Evolutionary conservation across 1,140 invertebrate species (phyloP).

Genomic region (Helicoverpa zea): DNA sequence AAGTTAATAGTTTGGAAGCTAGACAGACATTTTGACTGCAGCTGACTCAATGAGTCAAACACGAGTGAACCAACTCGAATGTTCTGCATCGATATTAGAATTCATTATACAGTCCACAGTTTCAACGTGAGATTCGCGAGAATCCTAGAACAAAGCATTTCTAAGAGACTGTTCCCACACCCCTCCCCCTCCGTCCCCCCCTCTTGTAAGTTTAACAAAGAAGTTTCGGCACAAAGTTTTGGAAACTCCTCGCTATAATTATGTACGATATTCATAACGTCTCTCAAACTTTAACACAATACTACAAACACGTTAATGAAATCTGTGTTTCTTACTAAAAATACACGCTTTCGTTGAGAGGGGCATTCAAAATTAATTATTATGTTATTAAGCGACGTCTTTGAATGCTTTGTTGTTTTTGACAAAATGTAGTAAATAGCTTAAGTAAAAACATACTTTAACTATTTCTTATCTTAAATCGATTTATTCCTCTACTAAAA

Average conservation of each 20-base stretch:
- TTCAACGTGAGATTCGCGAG: constrained; percentile 35
- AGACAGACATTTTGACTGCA: not conserved
- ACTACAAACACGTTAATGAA: not conserved
- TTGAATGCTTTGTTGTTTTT: too few species aligned
- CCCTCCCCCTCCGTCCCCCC: not conserved
- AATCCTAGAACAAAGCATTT: constrained; percentile 48
- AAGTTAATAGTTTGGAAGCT: too few species aligned
- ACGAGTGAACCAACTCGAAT: constrained; percentile 22
- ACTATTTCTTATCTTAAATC: too few species aligned
- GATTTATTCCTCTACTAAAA: too few species aligned
- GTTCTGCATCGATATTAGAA: constrained; percentile 44
- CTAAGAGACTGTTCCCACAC: constrained; percentile 40
- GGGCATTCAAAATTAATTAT: too few species aligned
- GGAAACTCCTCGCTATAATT: not conserved
- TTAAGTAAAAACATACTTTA: too few species aligned
- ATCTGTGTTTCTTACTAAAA: too few species aligned
- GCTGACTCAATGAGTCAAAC: constrained; percentile 37
- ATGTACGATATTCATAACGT: constrained; percentile 37
- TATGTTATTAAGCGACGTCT: too few species aligned
- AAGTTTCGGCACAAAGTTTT: constrained; percentile 48
- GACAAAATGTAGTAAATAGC: too few species aligned
- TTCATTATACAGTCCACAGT: constrained; percentile 28
- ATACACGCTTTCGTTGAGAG: too few species aligned
- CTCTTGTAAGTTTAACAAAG: constrained; percentile 49
- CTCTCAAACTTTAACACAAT: constrained; percentile 39